Evolutionary conservation across 2,113 vertebrate genomes (phyloP).

Genomic region (Rallus limicola): DNA sequence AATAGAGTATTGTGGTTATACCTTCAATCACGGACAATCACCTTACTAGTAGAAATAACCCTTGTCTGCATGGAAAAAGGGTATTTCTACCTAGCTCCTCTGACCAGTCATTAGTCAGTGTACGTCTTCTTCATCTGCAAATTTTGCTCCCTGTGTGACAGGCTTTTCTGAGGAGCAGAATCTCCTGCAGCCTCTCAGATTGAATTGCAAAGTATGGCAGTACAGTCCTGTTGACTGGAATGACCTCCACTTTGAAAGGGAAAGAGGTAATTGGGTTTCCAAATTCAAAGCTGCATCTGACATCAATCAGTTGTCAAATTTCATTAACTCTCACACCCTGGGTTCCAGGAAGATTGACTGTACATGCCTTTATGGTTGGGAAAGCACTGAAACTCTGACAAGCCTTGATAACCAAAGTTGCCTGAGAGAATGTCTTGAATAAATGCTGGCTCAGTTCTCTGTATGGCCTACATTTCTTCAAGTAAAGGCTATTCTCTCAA

Average conservation of each 20-base stretch:
- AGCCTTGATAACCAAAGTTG: constrained; percentile 9
- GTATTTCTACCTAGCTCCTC: neutral
- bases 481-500: neutral
- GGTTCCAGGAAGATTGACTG: constrained; percentile 35
- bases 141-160: neutral
- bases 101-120: neutral
- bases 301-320: constrained; percentile 66
- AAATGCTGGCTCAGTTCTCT: constrained; percentile 1
- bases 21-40: neutral
- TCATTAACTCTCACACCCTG: constrained; percentile 35
- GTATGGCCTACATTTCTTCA: neutral
- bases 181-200: neutral
- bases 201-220: neutral
- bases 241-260: constrained; percentile 55
- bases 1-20: neutral
- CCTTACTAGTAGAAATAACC: neutral
- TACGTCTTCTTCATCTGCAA: neutral
- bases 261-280: constrained; percentile 50
- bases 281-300: constrained; percentile 43
- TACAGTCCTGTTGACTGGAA: neutral
- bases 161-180: neutral
- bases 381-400: constrained; percentile 41
- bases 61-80: neutral
- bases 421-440: neutral
- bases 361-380: constrained; percentile 22